Base-by-base conservation (phyloP, 2,888 invertebrate genomes). In the Tenthredo distinguenda region DNA sequence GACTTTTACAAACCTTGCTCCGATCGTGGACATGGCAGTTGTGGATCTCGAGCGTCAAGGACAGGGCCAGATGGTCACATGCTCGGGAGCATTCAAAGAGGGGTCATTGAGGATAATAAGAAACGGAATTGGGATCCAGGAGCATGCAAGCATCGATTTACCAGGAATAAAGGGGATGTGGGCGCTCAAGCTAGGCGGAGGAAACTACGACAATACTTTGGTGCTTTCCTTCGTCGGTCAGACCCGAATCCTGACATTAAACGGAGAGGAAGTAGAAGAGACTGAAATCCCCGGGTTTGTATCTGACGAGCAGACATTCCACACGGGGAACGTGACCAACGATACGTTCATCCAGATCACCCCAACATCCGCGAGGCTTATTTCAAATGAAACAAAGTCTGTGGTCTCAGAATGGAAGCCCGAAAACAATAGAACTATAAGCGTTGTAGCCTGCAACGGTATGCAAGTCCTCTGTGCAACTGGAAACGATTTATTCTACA, bases 81-180 rank as follows among this genome's bases (percentile, higher is more conserved):
- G 99, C 92, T 99, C 99, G 0, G 99, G 98, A 12, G 98, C 98
- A 3, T 99, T 97, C 93, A 99, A 99, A 94, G 99, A 99, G 95
- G 99, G 99, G 0, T 99, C 99, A 0, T 94, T 99, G 55, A 95
- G 99, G 84, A 98, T 99, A 86, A 99, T 99, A 88, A 96, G 99
- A 88, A 99, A 99, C 94, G 99, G 99, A 4, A 99, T 99, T 91
- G 99, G 99, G 3, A 99, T 99, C 86, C 99, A 99, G 89, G 99
- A 99, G 93, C 98, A 99, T 93, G 99, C 99, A 0, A 98, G 98
- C 79, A 99, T 99, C 88, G 99, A 99, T 94, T 95, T 99, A 89
- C 97, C 98, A 6, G 99, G 99, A 84, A 99, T 99, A 88, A 99
- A 99, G 94, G 99, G 99, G 87, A 98, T 99, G 96, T 99, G 99